Evolutionary conservation across 2,797 vertebrate species (phyloP).

Genomic region (Argyrosomus regius): DNA sequence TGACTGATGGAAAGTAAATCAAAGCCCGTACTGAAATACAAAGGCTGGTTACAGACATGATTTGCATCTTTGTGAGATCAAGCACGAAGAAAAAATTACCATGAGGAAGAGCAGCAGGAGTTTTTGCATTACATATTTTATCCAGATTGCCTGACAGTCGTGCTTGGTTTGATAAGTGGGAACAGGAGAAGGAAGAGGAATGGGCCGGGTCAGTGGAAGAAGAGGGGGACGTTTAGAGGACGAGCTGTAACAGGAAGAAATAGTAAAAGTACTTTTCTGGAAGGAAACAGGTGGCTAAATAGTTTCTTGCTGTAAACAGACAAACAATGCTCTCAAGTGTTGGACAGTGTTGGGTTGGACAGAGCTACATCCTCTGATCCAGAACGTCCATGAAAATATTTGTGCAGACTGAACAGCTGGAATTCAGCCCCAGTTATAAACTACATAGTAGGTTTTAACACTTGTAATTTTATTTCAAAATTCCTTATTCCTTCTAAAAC

Average conservation of each 20-base stretch:
- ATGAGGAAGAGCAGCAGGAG: not conserved
- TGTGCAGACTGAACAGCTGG: no score
- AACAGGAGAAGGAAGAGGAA: not conserved
- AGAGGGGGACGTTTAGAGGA: not conserved
- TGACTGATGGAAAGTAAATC: not conserved
- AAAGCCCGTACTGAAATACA: not conserved
- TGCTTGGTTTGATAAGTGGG: no score
- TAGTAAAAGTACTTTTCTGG: conserved; percentile 7
- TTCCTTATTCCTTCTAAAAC: no score
- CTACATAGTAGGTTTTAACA: no score
- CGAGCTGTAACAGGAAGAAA: conserved; percentile 13
- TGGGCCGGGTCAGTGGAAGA: not conserved
- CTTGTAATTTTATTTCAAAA: no score
- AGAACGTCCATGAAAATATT: no score
- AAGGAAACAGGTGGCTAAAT: conserved; percentile 19
- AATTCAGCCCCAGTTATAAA: no score
- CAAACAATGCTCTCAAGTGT: not conserved
- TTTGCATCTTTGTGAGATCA: not conserved
- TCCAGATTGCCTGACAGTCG: not conserved
- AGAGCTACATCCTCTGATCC: not conserved
- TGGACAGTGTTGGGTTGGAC: not conserved
- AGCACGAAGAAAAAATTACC: no score
- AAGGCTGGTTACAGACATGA: not conserved
- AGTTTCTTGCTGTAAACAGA: conserved; percentile 5
- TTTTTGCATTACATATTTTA: not conserved